Conservation (phyloP, 2,113 vertebrate species). For the Haemorhous mexicanus region DNA sequence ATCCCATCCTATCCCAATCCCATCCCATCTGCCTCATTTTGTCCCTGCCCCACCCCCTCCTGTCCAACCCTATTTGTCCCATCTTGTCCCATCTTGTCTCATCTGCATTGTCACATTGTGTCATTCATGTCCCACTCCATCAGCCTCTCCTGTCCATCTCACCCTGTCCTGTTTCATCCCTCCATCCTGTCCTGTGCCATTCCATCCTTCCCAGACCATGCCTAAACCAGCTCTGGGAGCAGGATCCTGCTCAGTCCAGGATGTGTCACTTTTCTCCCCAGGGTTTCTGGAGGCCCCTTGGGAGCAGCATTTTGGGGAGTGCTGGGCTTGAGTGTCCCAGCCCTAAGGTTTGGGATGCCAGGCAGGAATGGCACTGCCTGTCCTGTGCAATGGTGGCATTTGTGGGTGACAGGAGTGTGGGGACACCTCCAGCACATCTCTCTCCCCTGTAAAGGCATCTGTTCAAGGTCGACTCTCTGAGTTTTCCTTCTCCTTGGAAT, state of each 20-base stretch:
- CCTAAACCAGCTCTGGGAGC: neutral
- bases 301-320: neutral
- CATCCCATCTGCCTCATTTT: no score
- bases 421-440: neutral
- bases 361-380: neutral
- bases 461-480: neutral
- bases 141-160: no score
- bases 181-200: no score
- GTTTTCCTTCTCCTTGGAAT: neutral
- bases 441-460: neutral
- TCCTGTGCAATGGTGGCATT: neutral
- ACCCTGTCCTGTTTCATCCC: no score
- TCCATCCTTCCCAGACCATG: neutral
- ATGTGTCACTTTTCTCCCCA: accelerated
- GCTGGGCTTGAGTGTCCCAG: neutral
- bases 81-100: no score
- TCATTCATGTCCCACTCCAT: no score
- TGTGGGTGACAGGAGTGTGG: neutral
- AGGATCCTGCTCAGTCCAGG: no score
- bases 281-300: neutral
- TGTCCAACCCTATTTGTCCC: no score
- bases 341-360: neutral
- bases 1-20: neutral
- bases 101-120: no score
- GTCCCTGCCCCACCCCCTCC: no score